phyloP scores from a whole-genome alignment of 2,797 vertebrate genomes.

The Lates japonicus region DNA sequence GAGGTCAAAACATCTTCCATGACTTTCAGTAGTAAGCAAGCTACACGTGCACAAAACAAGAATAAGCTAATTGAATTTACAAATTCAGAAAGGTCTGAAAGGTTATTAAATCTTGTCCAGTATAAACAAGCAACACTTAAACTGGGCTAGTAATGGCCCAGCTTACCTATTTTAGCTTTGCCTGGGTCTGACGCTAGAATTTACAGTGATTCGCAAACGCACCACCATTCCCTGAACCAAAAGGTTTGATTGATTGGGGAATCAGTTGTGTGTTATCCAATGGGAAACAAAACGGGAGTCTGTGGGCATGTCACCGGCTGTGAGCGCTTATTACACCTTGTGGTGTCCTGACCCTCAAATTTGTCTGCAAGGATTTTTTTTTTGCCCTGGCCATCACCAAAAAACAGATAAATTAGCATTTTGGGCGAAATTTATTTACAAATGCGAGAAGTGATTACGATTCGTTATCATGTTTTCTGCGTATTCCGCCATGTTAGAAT shows the following conservation, averaged over 20 bases:
- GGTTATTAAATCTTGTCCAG: too few species aligned
- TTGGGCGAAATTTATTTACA: background rate
- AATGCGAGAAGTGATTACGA: fast-evolving
- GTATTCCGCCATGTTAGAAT: background rate
- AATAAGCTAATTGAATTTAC: background rate
- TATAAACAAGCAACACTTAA: background rate
- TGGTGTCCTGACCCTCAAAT: fast-evolving
- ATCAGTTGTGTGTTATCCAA: conserved; percentile 41
- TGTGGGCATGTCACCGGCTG: conserved; percentile 17
- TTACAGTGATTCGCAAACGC: conserved; percentile 29
- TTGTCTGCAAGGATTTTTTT: conserved; percentile 49
- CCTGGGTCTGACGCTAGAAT: fast-evolving
- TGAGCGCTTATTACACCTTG: fast-evolving
- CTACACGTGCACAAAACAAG: background rate
- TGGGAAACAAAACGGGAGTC: conserved; percentile 12
- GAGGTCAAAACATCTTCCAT: background rate
- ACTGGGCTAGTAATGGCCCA: background rate
- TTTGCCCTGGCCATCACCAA: fast-evolving
- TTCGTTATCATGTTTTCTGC: background rate
- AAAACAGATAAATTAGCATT: background rate
- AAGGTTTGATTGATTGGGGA: conserved; percentile 49
- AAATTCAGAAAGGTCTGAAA: background rate
- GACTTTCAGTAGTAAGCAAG: background rate
- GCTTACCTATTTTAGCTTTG: background rate
- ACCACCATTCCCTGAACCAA: background rate